Evolutionary conservation across 2,797 vertebrate genomes (phyloP).

Genomic region (Manis javanica): DNA sequence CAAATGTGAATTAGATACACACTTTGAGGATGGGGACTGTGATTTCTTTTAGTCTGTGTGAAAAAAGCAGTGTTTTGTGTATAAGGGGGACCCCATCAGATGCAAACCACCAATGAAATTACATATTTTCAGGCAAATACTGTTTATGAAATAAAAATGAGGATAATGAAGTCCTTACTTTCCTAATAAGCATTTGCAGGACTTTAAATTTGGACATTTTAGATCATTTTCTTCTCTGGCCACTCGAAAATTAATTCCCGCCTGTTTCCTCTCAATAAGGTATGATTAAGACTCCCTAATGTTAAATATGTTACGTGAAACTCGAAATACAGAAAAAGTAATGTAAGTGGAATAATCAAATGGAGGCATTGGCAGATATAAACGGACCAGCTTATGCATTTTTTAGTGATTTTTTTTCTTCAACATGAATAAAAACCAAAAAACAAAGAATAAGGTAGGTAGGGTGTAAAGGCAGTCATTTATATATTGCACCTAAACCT

Average conservation of each 20-base stretch:
- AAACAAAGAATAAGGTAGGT: neutral
- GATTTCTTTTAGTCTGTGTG: neutral
- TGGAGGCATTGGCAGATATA: neutral
- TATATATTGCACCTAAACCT: constrained; percentile 36
- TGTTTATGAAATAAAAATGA: constrained; percentile 26
- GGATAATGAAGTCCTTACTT: constrained; percentile 18
- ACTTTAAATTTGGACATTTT: constrained; percentile 44
- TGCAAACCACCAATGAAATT: constrained; percentile 1
- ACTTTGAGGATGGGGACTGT: neutral
- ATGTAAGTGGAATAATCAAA: neutral
- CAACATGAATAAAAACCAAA: neutral
- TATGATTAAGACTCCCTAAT: neutral
- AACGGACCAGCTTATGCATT: neutral
- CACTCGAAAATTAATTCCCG: neutral
- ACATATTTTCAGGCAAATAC: constrained; percentile 23
- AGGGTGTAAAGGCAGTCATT: neutral
- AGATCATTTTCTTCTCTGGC: neutral
- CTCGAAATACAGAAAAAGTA: neutral
- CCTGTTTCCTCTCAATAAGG: constrained; percentile 7
- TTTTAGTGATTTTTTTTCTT: constrained; percentile 29
- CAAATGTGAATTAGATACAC: neutral
- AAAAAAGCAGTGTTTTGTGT: neutral
- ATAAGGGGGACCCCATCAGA: neutral
- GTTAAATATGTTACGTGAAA: neutral
- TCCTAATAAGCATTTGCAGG: neutral